Percentiles rank a stretch among this genome's conserved stretches.
These are phyloP conservation scores for Cephus rjabovi DNA, from an alignment of 2,888 invertebrate genomes.

Conservation along the genomic window DNA sequence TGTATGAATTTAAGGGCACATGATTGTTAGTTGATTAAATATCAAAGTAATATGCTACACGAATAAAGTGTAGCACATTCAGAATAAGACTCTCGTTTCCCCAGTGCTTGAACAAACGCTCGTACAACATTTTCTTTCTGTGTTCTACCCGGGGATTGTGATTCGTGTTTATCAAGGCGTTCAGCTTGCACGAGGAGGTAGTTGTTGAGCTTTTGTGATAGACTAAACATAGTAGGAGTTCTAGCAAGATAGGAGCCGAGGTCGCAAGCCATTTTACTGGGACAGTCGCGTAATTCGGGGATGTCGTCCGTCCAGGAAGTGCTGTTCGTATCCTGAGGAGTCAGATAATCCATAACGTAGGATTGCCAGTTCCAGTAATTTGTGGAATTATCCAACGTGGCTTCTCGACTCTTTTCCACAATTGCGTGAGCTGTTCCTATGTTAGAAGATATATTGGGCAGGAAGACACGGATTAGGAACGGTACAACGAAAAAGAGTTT, in stretches of 20 bases:
- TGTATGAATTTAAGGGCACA: background rate
- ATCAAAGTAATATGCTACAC: background rate
- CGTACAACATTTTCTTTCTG: slow-evolving; percentile 18
- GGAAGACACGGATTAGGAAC: slow-evolving; percentile 34
- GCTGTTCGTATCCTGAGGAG: slow-evolving; percentile 11
- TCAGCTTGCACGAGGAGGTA: slow-evolving; percentile 27
- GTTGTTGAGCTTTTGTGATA: slow-evolving; percentile 31
- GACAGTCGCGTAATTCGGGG: slow-evolving; percentile 31
- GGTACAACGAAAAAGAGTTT: slow-evolving; percentile 42
- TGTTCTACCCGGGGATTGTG: background rate
- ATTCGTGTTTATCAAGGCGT: slow-evolving; percentile 9
- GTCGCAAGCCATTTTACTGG: slow-evolving; percentile 41
- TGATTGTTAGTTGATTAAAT: background rate
- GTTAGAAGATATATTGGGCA: slow-evolving; percentile 30
- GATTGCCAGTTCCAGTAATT: slow-evolving; percentile 1
- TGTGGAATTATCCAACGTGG: slow-evolving; percentile 3
- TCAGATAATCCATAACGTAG: background rate
- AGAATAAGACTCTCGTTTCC: slow-evolving; percentile 34
- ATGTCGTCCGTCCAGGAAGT: slow-evolving; percentile 10
- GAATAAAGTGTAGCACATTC: slow-evolving; percentile 27
- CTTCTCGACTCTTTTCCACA: slow-evolving; percentile 9
- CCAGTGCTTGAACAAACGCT: slow-evolving; percentile 37
- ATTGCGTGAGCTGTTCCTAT: slow-evolving; percentile 5
- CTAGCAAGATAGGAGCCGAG: slow-evolving; percentile 32
- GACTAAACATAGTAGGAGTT: slow-evolving; percentile 1